phyloP scores from a whole-genome alignment of 2,113 vertebrate species.

The Amazona vittata region DNA sequence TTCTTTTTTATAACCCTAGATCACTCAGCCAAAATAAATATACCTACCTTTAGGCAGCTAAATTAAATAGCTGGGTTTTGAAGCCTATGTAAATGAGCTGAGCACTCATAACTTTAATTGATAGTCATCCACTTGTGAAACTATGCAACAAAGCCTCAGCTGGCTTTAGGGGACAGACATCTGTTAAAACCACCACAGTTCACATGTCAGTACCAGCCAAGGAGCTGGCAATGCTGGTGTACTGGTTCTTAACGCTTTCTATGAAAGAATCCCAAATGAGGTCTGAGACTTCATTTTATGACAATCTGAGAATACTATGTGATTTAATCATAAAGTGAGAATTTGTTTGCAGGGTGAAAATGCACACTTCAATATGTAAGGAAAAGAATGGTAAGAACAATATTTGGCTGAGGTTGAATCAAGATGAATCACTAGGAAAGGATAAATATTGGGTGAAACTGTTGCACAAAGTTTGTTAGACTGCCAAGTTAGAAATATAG shows the following conservation, averaged over 20 bases:
- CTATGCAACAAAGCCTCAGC: background rate
- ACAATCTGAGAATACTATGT: background rate
- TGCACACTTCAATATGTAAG: background rate
- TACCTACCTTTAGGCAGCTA: background rate
- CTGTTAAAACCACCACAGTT: background rate
- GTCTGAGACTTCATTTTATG: background rate
- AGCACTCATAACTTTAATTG: background rate
- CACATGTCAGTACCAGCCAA: background rate
- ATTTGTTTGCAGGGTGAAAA: background rate
- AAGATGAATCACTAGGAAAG: background rate
- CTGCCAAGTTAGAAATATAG: background rate
- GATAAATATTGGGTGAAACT: background rate
- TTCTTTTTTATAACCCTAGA: background rate
- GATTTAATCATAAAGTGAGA: background rate
- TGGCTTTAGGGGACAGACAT: background rate
- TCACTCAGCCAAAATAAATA: background rate
- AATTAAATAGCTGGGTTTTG: background rate
- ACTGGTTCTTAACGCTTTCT: background rate
- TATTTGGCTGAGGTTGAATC: background rate
- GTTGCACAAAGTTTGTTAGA: background rate
- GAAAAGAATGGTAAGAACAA: background rate
- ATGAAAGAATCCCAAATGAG: background rate
- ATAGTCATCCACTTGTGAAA: background rate
- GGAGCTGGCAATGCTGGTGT: background rate
- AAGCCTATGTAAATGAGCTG: background rate